Percentiles rank a stretch among this genome's conserved stretches.
Conservation (phyloP, 2,113 vertebrate species). For the Fulica atra region DNA sequence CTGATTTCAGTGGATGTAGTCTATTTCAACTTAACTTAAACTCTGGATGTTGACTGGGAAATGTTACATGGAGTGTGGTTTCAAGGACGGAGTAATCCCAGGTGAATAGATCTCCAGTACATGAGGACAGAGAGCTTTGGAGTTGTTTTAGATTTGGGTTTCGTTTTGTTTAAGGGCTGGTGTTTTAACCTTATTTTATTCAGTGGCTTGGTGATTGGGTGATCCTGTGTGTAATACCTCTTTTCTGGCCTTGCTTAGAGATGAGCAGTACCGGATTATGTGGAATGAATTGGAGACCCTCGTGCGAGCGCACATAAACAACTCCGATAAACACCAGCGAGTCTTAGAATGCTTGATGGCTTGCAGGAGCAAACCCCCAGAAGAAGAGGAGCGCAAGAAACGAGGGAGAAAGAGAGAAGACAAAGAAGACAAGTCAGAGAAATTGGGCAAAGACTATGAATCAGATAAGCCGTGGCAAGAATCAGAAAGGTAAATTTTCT, state of each 20-base stretch:
- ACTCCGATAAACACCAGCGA: constrained; percentile 91
- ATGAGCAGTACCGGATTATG: constrained; percentile 99
- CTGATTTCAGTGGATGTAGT: neutral
- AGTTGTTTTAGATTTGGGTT: neutral
- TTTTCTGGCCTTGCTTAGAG: constrained; percentile 70
- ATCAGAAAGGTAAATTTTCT: constrained; percentile 82
- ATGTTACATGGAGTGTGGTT: rapidly evolving
- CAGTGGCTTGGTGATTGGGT: too few species aligned
- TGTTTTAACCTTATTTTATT: neutral
- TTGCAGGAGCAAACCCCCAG: constrained; percentile 94
- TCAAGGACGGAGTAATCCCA: neutral
- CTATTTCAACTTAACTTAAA: neutral
- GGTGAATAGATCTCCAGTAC: neutral
- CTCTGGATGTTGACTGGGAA: neutral
- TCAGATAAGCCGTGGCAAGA: constrained; percentile 92
- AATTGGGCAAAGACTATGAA: constrained; percentile 87
- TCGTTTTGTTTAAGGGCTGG: neutral
- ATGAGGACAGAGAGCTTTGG: neutral
- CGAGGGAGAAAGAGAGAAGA: constrained; percentile 95
- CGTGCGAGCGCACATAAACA: constrained; percentile 89
- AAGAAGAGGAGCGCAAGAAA: constrained; percentile 96
- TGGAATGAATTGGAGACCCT: constrained; percentile 99
- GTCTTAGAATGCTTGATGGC: constrained; percentile 93
- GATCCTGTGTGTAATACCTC: rapidly evolving
- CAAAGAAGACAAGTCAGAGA: constrained; percentile 91